A percentile compares a stretch with the other conserved stretches of the same genome.
These are phyloP conservation scores for Atethmia centrago DNA, from an alignment of 2,888 invertebrate species.

Conservation along the genomic window DNA sequence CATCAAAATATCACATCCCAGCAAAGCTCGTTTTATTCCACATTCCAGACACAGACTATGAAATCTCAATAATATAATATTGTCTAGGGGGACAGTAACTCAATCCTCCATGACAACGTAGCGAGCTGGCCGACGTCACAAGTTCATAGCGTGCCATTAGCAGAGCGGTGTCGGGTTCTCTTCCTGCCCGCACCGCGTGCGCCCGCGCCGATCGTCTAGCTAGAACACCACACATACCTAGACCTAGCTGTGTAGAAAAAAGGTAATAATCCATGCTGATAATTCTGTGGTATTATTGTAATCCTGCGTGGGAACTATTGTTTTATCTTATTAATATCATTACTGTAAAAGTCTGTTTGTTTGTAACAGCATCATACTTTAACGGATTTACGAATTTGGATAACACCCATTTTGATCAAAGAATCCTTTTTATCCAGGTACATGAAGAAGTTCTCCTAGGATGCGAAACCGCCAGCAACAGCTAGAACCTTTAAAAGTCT, in stretches of 20 bases:
- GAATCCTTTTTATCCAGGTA: too few relatives aligned
- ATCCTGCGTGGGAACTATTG: constrained; percentile 26
- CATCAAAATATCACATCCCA: background rate
- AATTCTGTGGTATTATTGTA: constrained; percentile 26
- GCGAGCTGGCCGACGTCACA: constrained; percentile 67
- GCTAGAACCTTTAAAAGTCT: background rate
- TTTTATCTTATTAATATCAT: background rate
- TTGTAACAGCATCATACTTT: background rate
- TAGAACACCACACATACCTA: constrained; percentile 47
- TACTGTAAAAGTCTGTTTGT: too few relatives aligned
- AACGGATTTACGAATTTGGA: background rate
- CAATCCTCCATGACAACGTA: constrained; percentile 62
- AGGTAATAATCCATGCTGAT: constrained; percentile 19
- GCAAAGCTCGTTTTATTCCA: background rate
- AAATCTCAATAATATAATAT: constrained; percentile 62
- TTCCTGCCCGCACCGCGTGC: constrained; percentile 75
- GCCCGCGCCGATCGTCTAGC: constrained; percentile 43
- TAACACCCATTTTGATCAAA: too few relatives aligned
- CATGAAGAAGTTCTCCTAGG: background rate
- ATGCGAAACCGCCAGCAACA: background rate
- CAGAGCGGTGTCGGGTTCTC: constrained; percentile 80
- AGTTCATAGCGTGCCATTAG: constrained; percentile 78
- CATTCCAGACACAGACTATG: constrained; percentile 24
- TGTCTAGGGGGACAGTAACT: constrained; percentile 66
- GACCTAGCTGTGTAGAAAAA: constrained; percentile 36